These are phyloP conservation scores for Noctuana brunneofusca DNA, from an alignment of 2,888 invertebrate genomes.

Conservation along the genomic window DNA sequence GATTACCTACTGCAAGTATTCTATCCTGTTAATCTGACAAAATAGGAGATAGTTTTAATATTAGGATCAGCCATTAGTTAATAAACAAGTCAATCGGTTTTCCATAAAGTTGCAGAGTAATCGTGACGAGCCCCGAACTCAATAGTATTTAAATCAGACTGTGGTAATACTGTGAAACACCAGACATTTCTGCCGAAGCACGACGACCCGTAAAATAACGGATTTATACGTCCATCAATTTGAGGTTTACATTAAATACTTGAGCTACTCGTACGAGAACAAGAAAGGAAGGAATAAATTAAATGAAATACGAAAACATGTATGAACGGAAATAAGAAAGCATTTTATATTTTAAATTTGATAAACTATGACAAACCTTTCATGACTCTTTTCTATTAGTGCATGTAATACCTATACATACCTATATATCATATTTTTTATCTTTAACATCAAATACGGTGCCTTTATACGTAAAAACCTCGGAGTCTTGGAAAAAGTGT, in stretches of 20 bases:
- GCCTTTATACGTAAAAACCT: conserved; percentile 1
- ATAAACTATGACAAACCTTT: too few relatives aligned
- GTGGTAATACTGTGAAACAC: background rate
- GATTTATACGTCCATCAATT: conserved; percentile 3
- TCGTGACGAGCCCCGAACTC: background rate
- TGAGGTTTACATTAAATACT: background rate
- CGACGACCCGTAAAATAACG: background rate
- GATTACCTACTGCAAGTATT: too few relatives aligned
- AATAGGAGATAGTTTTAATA: too few relatives aligned
- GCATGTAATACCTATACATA: background rate
- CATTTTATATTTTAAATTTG: background rate
- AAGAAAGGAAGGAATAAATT: background rate
- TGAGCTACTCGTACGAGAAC: background rate
- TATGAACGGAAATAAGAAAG: background rate
- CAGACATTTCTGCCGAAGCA: background rate
- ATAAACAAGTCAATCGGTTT: background rate
- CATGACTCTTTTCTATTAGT: background rate
- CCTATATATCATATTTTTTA: background rate
- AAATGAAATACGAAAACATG: background rate
- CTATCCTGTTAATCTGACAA: too few relatives aligned
- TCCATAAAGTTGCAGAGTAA: background rate
- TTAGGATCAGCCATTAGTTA: too few relatives aligned
- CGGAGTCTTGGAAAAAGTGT: conserved; percentile 9
- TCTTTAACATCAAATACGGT: conserved; percentile 38
- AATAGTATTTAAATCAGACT: background rate